phyloP scores from a whole-genome alignment of 2,113 vertebrate species.

The Xenopus laevis region DNA sequence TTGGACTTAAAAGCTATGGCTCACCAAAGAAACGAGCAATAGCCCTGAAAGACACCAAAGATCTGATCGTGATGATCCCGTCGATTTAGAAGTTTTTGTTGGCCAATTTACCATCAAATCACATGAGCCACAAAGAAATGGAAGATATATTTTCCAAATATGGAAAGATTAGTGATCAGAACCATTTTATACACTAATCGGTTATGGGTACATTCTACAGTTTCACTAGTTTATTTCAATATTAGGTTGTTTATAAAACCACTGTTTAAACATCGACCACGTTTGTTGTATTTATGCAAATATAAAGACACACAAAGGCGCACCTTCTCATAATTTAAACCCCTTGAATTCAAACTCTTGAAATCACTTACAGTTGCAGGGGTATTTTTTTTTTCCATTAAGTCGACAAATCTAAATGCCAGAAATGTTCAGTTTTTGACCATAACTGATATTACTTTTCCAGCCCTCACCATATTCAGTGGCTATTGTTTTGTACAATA shows the following conservation, averaged over 20 bases:
- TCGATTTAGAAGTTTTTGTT: constrained; percentile 86
- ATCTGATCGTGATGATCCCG: constrained; percentile 76
- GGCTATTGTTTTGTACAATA: constrained; percentile 85
- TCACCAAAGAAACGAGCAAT: constrained; percentile 74
- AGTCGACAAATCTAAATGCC: too few species aligned
- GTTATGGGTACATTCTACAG: too few species aligned
- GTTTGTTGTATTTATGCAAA: too few species aligned
- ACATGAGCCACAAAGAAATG: constrained; percentile 83
- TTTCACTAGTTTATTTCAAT: too few species aligned
- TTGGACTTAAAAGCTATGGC: constrained; percentile 68
- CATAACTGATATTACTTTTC: constrained; percentile 68
- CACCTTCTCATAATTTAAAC: too few species aligned
- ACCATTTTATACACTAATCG: constrained; percentile 50
- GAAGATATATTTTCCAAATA: constrained; percentile 78
- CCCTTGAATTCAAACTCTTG: too few species aligned
- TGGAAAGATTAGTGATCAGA: constrained; percentile 81
- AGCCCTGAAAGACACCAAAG: constrained; percentile 63
- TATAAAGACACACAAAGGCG: too few species aligned
- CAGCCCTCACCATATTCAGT: constrained; percentile 82
- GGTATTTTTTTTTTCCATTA: too few species aligned
- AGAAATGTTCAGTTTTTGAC: constrained; percentile 37
- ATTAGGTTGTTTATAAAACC: too few species aligned
- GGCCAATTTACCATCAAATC: constrained; percentile 83
- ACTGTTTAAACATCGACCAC: too few species aligned
- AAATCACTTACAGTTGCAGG: constrained; percentile 19